A percentile compares a stretch with the other conserved stretches of the same genome.
These are phyloP conservation scores for Sinonovacula constricta DNA, from an alignment of 1,140 invertebrate species.

Conservation along the genomic window DNA sequence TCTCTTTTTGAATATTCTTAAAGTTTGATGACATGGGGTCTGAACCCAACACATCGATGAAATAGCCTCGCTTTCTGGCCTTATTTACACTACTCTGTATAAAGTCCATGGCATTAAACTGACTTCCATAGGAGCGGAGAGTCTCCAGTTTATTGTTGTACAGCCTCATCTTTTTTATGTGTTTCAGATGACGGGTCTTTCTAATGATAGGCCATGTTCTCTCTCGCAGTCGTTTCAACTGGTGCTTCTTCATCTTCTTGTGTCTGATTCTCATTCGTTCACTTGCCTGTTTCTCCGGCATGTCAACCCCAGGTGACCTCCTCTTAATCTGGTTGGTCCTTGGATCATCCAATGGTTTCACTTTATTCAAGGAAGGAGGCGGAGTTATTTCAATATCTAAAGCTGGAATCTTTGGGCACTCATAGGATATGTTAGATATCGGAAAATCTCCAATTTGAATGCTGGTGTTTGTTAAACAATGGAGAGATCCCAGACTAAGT, in stretches of 20 bases:
- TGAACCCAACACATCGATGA: too few species aligned
- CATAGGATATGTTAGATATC: neutral
- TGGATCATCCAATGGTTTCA: neutral
- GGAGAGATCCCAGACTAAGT: neutral
- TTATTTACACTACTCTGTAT: neutral
- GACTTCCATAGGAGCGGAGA: neutral
- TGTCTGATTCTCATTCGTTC: neutral
- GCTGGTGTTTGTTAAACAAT: neutral
- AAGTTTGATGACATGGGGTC: too few species aligned
- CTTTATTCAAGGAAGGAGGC: neutral
- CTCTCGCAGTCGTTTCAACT: neutral
- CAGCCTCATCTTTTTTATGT: neutral
- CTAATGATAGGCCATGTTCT: slow-evolving; percentile 9
- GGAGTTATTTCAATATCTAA: neutral
- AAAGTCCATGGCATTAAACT: neutral
- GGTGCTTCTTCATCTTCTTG: slow-evolving; percentile 21
- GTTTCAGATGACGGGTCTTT: neutral
- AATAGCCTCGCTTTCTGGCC: neutral
- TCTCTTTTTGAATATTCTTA: too few species aligned
- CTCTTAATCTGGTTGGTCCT: slow-evolving; percentile 5
- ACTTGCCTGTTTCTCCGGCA: neutral
- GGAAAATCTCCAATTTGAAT: neutral
- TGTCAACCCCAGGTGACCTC: neutral
- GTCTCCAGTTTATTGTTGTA: neutral
- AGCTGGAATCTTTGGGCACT: neutral